Evolutionary conservation across 2,113 vertebrate species (phyloP).

Genomic region (Castor canadensis): DNA sequence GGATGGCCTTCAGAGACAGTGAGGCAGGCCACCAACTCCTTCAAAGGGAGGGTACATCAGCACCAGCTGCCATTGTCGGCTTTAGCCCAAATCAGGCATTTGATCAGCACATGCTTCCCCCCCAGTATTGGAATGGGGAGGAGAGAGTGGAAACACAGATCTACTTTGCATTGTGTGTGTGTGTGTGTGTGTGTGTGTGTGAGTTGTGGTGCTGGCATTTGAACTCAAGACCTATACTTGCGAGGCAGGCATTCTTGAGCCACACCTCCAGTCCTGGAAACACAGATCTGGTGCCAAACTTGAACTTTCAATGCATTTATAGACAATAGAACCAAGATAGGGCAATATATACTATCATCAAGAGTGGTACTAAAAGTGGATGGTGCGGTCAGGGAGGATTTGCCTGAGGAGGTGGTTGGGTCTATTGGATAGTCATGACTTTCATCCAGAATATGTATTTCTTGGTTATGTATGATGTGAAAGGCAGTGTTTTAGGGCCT

Average conservation of each 20-base stretch:
- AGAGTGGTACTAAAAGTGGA: background rate
- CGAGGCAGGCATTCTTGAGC: too few species aligned
- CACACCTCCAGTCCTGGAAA: too few species aligned
- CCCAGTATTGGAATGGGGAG: background rate
- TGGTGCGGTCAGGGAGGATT: background rate
- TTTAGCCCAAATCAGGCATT: background rate
- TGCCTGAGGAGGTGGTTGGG: background rate
- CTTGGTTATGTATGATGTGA: background rate
- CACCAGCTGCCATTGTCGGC: background rate
- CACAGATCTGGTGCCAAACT: background rate
- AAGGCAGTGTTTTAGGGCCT: background rate
- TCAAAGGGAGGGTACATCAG: background rate
- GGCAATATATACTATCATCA: background rate
- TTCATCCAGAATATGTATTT: background rate
- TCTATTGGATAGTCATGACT: background rate
- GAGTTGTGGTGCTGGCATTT: too few species aligned
- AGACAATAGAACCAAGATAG: background rate
- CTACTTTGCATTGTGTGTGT: too few species aligned
- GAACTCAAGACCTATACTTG: too few species aligned
- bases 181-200: too few species aligned
- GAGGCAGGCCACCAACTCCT: background rate
- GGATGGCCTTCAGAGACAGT: slow-evolving; percentile 14
- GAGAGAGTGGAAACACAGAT: background rate
- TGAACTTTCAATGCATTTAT: background rate
- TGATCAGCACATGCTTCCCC: background rate